A percentile compares a stretch with the other conserved stretches of the same genome.
Evolutionary conservation across 2,113 vertebrate genomes (phyloP).

Genomic region (Solenodon paradoxus): DNA sequence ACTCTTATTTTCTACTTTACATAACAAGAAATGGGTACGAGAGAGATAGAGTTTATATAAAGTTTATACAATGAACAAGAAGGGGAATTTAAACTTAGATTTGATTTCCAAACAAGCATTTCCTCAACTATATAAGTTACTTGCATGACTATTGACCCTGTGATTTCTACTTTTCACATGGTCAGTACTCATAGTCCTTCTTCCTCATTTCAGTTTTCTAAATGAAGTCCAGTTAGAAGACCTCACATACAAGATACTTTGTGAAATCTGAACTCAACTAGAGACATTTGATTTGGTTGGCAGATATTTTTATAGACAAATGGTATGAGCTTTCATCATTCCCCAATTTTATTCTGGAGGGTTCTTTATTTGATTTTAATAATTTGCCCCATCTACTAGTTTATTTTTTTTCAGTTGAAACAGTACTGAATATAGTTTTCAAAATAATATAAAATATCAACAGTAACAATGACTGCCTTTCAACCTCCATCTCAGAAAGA

Average conservation of each 20-base stretch:
- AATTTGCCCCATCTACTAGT: neutral
- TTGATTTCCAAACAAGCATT: neutral
- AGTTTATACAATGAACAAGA: neutral
- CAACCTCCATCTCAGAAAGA: neutral
- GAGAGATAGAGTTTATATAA: neutral
- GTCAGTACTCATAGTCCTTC: neutral
- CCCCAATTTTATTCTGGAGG: neutral
- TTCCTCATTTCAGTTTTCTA: neutral
- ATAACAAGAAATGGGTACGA: neutral
- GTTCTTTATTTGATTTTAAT: slow-evolving; percentile 6
- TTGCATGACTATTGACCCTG: neutral
- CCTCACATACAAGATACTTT: neutral
- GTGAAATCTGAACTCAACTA: neutral
- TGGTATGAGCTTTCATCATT: neutral
- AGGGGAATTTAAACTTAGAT: neutral
- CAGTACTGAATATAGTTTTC: neutral
- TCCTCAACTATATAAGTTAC: neutral
- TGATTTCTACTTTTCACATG: neutral
- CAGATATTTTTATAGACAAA: neutral
- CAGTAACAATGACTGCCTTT: neutral
- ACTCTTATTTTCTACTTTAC: neutral
- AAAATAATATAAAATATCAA: neutral
- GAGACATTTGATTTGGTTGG: neutral
- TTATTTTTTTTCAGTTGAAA: neutral
- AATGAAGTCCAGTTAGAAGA: neutral